Conservation (phyloP, 2,888 invertebrate genomes). For the Rosalia funebris region DNA sequence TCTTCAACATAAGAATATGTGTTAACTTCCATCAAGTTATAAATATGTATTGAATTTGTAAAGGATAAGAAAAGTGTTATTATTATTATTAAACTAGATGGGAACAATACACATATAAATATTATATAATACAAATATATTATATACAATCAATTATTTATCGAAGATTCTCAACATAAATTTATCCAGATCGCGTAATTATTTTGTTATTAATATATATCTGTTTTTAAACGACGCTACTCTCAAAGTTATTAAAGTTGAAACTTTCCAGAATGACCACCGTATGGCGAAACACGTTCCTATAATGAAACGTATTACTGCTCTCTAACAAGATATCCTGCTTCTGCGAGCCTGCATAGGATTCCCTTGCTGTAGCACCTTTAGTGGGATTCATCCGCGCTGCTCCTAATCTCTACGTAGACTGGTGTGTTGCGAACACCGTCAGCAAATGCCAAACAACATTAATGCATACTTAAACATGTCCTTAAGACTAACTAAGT, state of each 20-base stretch:
- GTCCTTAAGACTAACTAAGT: slow-evolving; percentile 44
- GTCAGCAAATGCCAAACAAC: slow-evolving; percentile 43
- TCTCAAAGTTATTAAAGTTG: background rate
- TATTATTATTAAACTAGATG: too few relatives aligned
- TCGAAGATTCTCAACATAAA: too few relatives aligned
- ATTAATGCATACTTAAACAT: slow-evolving; percentile 44
- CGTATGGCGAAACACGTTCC: slow-evolving; percentile 36
- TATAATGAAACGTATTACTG: slow-evolving; percentile 34
- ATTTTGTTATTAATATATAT: slow-evolving; percentile 7
- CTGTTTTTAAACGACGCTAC: background rate
- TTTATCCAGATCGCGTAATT: too few relatives aligned
- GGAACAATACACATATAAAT: too few relatives aligned
- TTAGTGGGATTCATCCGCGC: slow-evolving; percentile 23
- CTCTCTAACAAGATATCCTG: slow-evolving; percentile 36
- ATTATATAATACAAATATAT: too few relatives aligned
- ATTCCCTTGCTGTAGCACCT: slow-evolving; percentile 1
- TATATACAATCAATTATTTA: too few relatives aligned
- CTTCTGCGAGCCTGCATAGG: slow-evolving; percentile 8
- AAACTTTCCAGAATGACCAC: slow-evolving; percentile 14
- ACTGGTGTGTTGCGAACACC: slow-evolving; percentile 39
- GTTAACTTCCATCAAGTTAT: too few relatives aligned
- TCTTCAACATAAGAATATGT: too few relatives aligned
- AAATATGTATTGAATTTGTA: too few relatives aligned
- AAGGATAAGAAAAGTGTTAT: too few relatives aligned
- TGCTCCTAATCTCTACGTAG: slow-evolving; percentile 29